Percentiles rank a stretch among this genome's conserved stretches.
Evolutionary conservation across 2,888 invertebrate species (phyloP).

Genomic region (Entomobrya proxima): DNA sequence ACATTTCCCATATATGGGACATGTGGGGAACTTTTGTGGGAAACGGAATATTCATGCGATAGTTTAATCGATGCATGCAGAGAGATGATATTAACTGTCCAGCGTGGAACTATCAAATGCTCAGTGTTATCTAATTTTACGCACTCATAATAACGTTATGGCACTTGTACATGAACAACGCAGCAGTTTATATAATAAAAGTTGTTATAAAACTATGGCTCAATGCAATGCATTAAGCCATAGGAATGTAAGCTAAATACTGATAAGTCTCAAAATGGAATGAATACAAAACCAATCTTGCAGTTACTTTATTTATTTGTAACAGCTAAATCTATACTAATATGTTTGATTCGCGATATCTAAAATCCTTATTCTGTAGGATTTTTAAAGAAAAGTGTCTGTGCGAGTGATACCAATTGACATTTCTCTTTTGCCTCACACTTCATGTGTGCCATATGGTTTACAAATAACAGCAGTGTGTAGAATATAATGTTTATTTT

Average conservation of each 20-base stretch:
- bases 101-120: neutral
- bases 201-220: no score
- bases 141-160: neutral
- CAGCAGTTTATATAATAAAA: neutral
- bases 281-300: no score
- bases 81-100: neutral
- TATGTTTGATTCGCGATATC: no score
- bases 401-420: neutral
- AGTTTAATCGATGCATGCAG: constrained; percentile 23
- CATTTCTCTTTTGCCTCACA: neutral
- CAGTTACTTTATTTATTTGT: no score
- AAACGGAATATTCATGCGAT: neutral
- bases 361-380: no score
- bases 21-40: neutral
- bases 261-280: no score
- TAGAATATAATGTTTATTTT: no score
- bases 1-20: constrained; percentile 57
- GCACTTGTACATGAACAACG: neutral
- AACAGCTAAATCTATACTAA: no score
- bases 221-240: no score
- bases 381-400: neutral
- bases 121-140: neutral
- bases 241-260: no score
- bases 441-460: constrained; percentile 11
- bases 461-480: no score